phyloP scores from a whole-genome alignment of 92 coral and sea anemone genomes.

The Siderastrea siderea region DNA sequence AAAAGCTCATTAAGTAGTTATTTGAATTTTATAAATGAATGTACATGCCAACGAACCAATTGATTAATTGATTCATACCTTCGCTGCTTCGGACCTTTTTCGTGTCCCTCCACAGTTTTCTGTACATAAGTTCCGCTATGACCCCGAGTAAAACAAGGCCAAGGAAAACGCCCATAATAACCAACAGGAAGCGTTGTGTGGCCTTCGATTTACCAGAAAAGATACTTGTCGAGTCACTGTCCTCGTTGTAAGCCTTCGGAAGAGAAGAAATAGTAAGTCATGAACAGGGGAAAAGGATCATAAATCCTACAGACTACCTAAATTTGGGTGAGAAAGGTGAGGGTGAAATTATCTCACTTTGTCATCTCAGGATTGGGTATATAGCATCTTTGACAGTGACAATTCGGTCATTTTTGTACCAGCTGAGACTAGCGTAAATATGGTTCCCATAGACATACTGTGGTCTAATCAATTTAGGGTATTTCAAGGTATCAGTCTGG shows the following conservation, averaged over 20 bases:
- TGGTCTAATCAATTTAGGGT: no score
- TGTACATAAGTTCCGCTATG: slow-evolving; percentile 5
- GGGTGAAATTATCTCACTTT: no score
- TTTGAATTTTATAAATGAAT: no score
- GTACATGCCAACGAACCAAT: background rate
- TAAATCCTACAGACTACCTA: no score
- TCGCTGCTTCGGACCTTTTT: slow-evolving; percentile 12
- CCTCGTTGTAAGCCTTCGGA: slow-evolving; percentile 19
- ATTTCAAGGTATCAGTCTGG: no score
- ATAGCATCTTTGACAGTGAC: no score
- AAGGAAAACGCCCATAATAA: background rate
- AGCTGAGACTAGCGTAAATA: no score
- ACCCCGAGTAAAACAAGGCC: slow-evolving; percentile 11
- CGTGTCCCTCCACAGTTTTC: background rate
- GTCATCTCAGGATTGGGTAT: no score
- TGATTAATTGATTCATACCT: background rate
- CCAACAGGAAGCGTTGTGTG: slow-evolving; percentile 6
- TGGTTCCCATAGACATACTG: no score
- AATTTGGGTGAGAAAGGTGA: no score
- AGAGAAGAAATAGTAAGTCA: background rate
- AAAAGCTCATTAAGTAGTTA: no score
- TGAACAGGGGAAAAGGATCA: background rate
- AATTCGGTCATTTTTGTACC: no score
- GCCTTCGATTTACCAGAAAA: slow-evolving; percentile 17
- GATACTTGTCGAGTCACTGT: slow-evolving; percentile 10